Conservation (phyloP, 2,797 vertebrate species). For the Lepilemur ruficaudatus region DNA sequence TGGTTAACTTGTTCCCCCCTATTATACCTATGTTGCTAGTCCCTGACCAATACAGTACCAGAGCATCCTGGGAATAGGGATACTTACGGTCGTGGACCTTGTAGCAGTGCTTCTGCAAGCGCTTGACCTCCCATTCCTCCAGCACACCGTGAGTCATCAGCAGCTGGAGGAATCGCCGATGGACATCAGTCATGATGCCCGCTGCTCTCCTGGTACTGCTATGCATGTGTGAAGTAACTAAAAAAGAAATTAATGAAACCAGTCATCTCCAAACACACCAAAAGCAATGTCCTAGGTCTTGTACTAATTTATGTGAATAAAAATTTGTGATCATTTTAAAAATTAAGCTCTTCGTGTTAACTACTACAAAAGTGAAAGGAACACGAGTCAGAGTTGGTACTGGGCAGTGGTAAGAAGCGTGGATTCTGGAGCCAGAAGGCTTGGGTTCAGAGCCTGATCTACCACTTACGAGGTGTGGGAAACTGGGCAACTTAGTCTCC, state of each 20-base stretch:
- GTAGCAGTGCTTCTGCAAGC: slow-evolving; percentile 88
- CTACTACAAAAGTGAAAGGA: not conserved
- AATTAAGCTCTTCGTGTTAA: not conserved
- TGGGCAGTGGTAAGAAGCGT: not conserved
- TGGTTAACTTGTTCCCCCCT: not conserved
- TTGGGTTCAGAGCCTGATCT: not conserved
- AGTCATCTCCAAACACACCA: not conserved
- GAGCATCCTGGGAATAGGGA: not conserved
- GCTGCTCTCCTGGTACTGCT: slow-evolving; percentile 77
- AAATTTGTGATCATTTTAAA: not conserved
- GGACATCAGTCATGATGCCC: slow-evolving; percentile 88
- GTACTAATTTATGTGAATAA: not conserved
- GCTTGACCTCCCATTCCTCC: slow-evolving; percentile 83
- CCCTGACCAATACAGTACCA: not conserved
- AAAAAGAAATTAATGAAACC: not conserved
- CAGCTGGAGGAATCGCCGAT: slow-evolving; percentile 92
- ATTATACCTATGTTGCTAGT: not conserved
- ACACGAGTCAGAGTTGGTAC: rapidly evolving
- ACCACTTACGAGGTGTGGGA: not conserved
- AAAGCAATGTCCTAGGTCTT: not conserved
- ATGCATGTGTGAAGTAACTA: slow-evolving; percentile 9
- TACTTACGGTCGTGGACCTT: slow-evolving; percentile 87
- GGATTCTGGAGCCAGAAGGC: not conserved
- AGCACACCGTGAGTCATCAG: slow-evolving; percentile 92
- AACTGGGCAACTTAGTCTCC: not conserved